Percentiles rank a stretch among this genome's conserved stretches.
Conservation (phyloP, 2,113 vertebrate genomes). For the Setophaga petechia region DNA sequence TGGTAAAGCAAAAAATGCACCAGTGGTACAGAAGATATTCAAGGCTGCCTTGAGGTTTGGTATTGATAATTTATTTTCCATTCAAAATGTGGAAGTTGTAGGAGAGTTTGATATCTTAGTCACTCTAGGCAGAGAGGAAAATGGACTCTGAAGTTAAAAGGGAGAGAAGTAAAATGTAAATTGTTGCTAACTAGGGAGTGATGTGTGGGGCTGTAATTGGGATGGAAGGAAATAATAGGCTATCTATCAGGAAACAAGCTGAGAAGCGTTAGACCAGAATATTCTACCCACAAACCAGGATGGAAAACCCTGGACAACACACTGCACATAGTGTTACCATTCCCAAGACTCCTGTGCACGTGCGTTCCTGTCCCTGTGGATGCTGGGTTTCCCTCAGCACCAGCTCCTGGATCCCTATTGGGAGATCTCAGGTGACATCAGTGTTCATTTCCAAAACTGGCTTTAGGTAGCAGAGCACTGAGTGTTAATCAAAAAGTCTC, state of each 20-base stretch:
- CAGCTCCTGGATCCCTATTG: not conserved
- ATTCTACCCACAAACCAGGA: not conserved
- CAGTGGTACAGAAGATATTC: not conserved
- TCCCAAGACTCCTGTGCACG: not conserved
- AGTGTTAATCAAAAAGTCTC: not conserved
- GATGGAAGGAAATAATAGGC: not conserved
- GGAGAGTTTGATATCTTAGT: not conserved
- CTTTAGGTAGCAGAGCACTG: not conserved
- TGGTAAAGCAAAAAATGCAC: not conserved
- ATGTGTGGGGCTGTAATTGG: not conserved
- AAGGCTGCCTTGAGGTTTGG: not conserved
- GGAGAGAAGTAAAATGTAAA: not conserved
- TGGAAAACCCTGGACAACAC: not conserved
- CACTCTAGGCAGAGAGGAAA: not conserved
- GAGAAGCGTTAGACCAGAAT: not conserved
- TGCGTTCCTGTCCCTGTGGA: fast-evolving
- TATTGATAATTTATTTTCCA: not conserved
- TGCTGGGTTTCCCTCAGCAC: not conserved
- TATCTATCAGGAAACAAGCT: not conserved
- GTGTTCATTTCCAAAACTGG: not conserved
- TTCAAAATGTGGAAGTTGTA: not conserved
- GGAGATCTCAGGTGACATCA: not conserved
- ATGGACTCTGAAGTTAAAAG: not conserved
- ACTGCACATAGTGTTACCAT: not conserved
- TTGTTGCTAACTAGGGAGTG: not conserved